Conservation (phyloP, 2,888 invertebrate species). For the Lucinisca nassula region DNA sequence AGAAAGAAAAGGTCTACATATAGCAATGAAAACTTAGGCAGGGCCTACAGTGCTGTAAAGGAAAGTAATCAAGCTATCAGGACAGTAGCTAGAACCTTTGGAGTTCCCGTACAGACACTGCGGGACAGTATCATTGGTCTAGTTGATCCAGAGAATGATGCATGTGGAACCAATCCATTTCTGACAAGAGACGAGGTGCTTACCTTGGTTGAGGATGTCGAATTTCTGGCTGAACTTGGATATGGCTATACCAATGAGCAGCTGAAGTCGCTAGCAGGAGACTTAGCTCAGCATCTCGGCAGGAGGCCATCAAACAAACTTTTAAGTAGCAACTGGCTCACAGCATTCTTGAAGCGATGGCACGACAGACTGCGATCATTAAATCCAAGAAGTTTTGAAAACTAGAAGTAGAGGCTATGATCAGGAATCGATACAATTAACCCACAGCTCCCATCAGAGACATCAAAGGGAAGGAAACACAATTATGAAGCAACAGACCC, state of each 20-base stretch:
- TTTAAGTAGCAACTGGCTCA: background rate
- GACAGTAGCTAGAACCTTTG: background rate
- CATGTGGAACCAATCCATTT: background rate
- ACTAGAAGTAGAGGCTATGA: too few species aligned
- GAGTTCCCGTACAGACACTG: background rate
- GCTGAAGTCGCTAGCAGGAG: background rate
- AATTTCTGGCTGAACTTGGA: slow-evolving; percentile 1
- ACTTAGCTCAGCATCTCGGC: background rate
- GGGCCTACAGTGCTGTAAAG: background rate
- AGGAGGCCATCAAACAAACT: background rate
- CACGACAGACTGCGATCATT: too few species aligned
- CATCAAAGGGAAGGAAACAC: too few species aligned
- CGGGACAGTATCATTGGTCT: slow-evolving; percentile 11
- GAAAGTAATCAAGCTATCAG: background rate
- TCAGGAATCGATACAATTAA: too few species aligned
- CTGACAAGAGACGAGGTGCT: slow-evolving; percentile 11
- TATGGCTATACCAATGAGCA: slow-evolving; percentile 9
- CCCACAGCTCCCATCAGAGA: too few species aligned
- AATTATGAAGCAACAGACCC: too few species aligned
- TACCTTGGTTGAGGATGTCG: slow-evolving; percentile 5
- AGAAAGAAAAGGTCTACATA: background rate
- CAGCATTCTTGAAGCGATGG: too few species aligned
- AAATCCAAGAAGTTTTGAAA: too few species aligned
- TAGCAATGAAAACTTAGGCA: background rate
- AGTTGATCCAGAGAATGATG: background rate